phyloP scores from a whole-genome alignment of 2,113 vertebrate species.

The Solea solea region DNA sequence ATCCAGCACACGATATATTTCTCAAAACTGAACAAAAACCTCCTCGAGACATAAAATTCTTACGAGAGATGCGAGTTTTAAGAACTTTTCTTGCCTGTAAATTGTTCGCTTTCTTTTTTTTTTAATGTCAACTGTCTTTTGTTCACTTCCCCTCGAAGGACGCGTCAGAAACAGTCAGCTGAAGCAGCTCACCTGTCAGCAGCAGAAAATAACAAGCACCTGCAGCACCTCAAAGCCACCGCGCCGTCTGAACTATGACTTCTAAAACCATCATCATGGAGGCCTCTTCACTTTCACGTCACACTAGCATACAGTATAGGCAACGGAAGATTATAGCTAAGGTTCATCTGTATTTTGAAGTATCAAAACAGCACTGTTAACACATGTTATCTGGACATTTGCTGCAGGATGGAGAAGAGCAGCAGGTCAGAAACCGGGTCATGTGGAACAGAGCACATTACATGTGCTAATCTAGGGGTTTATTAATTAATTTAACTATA shows the following conservation, averaged over 20 bases:
- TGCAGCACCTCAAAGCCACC: slow-evolving; percentile 17
- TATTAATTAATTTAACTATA: too few species aligned
- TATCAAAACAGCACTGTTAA: slow-evolving; percentile 13
- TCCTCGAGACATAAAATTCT: background rate
- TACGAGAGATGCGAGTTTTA: background rate
- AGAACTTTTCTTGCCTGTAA: slow-evolving; percentile 1
- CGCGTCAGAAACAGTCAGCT: background rate
- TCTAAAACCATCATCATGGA: slow-evolving; percentile 19
- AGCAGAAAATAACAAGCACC: slow-evolving; percentile 10
- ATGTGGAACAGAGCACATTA: slow-evolving; percentile 46
- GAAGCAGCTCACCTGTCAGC: slow-evolving; percentile 19
- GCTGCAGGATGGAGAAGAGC: slow-evolving; percentile 22
- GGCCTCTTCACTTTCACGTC: slow-evolving; percentile 13
- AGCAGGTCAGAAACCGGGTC: slow-evolving; percentile 36
- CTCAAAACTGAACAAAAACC: slow-evolving; percentile 9
- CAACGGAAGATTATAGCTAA: slow-evolving; percentile 5
- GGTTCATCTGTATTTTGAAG: slow-evolving; percentile 30
- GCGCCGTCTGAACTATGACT: slow-evolving; percentile 13
- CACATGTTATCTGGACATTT: slow-evolving; percentile 11
- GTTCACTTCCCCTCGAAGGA: slow-evolving; percentile 24
- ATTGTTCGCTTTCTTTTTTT: slow-evolving; percentile 10
- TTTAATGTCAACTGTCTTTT: slow-evolving; percentile 17
- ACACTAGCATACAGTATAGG: background rate
- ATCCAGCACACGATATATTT: background rate
- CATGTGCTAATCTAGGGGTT: too few species aligned